Percentiles rank a stretch among this genome's conserved stretches.
These are phyloP conservation scores for Macrotus californicus DNA, from an alignment of 2,113 vertebrate species.

Conservation along the genomic window DNA sequence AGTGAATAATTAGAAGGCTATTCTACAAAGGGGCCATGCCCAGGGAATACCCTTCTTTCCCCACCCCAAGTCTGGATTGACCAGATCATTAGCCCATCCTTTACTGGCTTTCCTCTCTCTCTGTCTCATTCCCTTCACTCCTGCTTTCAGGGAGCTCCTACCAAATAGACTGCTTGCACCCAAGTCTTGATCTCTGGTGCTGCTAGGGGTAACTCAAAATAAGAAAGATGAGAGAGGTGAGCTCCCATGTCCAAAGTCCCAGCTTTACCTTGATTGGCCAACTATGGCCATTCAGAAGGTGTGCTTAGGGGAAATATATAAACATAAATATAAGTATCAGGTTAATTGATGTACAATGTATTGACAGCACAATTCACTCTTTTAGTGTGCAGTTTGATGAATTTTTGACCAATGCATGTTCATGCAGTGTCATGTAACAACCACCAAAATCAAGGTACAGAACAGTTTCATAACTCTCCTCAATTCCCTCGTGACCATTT, in stretches of 20 bases:
- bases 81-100: neutral
- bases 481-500: neutral
- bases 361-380: neutral
- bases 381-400: neutral
- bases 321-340: neutral
- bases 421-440: neutral
- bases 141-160: neutral
- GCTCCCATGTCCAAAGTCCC: neutral
- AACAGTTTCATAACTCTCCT: neutral
- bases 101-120: neutral
- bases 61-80: neutral
- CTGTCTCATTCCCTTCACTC: neutral
- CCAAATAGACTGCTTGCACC: neutral
- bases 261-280: neutral
- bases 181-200: neutral
- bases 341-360: neutral
- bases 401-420: neutral
- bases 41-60: neutral
- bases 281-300: neutral
- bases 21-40: neutral
- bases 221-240: neutral
- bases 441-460: neutral
- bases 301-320: neutral
- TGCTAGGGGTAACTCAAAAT: neutral
- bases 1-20: neutral